Conservation (phyloP, 2,797 vertebrate genomes). For the Florisuga fusca region DNA sequence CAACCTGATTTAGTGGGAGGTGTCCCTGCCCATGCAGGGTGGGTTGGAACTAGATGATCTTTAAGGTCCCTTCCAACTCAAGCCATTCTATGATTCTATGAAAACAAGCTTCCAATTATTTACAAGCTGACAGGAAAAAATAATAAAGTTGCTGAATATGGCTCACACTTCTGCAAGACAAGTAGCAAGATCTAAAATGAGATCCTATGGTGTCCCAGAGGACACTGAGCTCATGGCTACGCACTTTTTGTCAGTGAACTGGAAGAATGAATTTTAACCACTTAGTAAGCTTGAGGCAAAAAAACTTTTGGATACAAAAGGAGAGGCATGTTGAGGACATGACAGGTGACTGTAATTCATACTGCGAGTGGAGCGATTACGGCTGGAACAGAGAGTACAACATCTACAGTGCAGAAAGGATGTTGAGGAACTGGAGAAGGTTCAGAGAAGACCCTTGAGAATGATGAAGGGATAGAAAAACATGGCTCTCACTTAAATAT, state of each 20-base stretch:
- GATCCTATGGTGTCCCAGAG: fast-evolving
- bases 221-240: neutral
- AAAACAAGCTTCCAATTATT: neutral
- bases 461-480: neutral
- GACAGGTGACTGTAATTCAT: neutral
- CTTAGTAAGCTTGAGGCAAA: neutral
- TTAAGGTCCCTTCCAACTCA: no score
- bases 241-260: neutral
- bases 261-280: neutral
- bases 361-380: neutral
- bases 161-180: neutral
- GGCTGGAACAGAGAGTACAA: neutral
- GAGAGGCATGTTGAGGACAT: neutral
- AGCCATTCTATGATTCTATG: no score
- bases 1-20: no score
- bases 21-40: no score
- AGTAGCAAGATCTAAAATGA: neutral
- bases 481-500: neutral
- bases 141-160: neutral
- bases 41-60: no score
- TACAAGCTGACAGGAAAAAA: neutral
- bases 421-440: neutral
- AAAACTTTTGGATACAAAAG: neutral
- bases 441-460: neutral
- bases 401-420: neutral